Conservation (phyloP, 2,888 invertebrate genomes). For the Eueremaeus valkanovi region DNA sequence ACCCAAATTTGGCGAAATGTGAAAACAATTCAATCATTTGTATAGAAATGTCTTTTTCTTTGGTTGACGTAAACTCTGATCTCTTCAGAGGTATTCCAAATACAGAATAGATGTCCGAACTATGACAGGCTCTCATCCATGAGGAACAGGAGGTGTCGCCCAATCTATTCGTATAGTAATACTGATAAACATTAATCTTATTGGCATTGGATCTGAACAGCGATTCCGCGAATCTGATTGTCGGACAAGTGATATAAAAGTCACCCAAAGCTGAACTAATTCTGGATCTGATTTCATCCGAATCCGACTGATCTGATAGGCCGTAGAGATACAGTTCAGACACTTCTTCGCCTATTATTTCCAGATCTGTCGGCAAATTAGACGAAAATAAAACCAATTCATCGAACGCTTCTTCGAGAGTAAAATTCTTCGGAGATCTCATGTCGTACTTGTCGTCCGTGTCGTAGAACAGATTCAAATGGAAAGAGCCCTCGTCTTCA, state of each 20-base stretch:
- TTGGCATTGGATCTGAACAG: not conserved
- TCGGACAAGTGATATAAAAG: conserved; percentile 14
- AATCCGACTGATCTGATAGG: not conserved
- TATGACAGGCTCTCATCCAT: conserved; percentile 23
- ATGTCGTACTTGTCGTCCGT: not conserved
- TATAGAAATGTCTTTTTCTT: not conserved
- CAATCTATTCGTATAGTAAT: not conserved
- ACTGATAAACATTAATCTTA: conserved; percentile 33
- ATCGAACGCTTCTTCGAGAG: not conserved
- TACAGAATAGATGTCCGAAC: not conserved
- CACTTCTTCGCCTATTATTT: conserved; percentile 1
- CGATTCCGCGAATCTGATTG: conserved; percentile 3
- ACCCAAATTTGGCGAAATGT: conserved; percentile 34
- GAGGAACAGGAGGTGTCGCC: not conserved
- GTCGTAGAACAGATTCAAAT: not conserved
- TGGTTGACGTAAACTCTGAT: not conserved
- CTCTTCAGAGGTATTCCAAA: not conserved
- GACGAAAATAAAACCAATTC: not conserved
- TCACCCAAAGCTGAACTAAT: conserved; percentile 27
- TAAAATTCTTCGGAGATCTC: not conserved
- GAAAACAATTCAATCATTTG: conserved; percentile 32
- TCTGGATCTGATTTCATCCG: not conserved
- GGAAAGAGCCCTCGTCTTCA: conserved; percentile 31
- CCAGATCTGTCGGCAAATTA: not conserved
- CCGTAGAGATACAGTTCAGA: conserved; percentile 3